phyloP scores from a whole-genome alignment of 2,888 invertebrate genomes.

The Corbicula japonica region DNA sequence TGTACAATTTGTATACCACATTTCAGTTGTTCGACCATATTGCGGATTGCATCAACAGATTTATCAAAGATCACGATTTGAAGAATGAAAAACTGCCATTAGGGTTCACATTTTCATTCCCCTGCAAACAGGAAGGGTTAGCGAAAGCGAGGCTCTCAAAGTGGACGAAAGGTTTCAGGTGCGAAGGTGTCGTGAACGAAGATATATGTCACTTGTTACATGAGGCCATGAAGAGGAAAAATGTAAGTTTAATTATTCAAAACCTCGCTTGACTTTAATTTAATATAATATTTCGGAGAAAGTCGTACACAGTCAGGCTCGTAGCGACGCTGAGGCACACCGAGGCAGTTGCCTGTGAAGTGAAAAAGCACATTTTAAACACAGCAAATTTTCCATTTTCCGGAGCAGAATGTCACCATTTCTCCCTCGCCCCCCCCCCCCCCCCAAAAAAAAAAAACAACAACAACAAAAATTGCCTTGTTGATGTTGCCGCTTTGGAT shows the following conservation, averaged over 20 bases:
- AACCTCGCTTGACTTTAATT: too few species aligned
- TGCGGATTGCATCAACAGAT: slow-evolving; percentile 96
- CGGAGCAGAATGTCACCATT: too few species aligned
- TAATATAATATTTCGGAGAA: too few species aligned
- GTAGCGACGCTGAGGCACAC: too few species aligned
- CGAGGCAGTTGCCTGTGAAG: too few species aligned
- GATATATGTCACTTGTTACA: slow-evolving; percentile 96
- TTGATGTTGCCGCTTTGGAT: too few species aligned
- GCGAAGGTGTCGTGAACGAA: slow-evolving; percentile 95
- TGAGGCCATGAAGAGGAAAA: slow-evolving; percentile 92
- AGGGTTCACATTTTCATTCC: slow-evolving; percentile 98
- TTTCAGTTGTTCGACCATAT: slow-evolving; percentile 96
- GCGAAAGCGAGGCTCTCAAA: slow-evolving; percentile 94
- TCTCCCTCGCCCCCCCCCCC: too few species aligned
- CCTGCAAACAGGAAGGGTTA: slow-evolving; percentile 94
- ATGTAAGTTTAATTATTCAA: slow-evolving; percentile 72
- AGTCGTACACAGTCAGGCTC: too few species aligned
- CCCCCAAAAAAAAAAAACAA: too few species aligned
- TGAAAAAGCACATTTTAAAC: too few species aligned
- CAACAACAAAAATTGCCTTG: too few species aligned
- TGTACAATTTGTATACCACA: slow-evolving; percentile 1
- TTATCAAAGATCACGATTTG: slow-evolving; percentile 93
- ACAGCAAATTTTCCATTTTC: too few species aligned
- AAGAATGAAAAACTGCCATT: slow-evolving; percentile 90
- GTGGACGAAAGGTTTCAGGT: slow-evolving; percentile 98